phyloP scores from a whole-genome alignment of 2,888 invertebrate species.

The Pollenia amentaria region DNA sequence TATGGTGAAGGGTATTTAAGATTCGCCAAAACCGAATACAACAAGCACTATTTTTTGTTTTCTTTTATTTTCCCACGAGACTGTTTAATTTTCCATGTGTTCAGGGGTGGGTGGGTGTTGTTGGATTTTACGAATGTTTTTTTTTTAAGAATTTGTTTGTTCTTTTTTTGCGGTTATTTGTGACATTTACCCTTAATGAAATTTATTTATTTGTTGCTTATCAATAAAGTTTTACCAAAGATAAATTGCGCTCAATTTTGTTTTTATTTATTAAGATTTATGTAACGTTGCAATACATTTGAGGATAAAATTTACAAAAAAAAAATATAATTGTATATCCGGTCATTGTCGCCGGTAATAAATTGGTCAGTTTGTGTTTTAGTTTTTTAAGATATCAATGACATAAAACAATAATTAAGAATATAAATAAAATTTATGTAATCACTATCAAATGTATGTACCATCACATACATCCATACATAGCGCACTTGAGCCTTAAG shows the following conservation, averaged over 20 bases:
- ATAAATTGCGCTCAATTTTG: neutral
- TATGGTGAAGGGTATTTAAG: too few relatives aligned
- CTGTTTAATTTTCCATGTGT: too few relatives aligned
- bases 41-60: too few relatives aligned
- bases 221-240: neutral
- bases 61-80: too few relatives aligned
- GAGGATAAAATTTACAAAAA: neutral
- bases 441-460: too few relatives aligned
- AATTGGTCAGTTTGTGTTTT: neutral
- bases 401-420: neutral
- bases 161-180: neutral
- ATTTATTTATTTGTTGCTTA: neutral
- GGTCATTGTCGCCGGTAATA: neutral
- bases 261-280: neutral
- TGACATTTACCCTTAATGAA: neutral
- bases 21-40: too few relatives aligned
- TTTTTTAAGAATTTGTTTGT: neutral
- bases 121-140: neutral
- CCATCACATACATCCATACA: too few relatives aligned
- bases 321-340: neutral
- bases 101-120: neutral
- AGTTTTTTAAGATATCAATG: neutral
- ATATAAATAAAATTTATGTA: too few relatives aligned
- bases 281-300: conserved; percentile 6
- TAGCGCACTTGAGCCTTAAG: too few relatives aligned